These are phyloP conservation scores for Cossypha niveicapilla DNA, from an alignment of 2,797 vertebrate species.

Conservation along the genomic window DNA sequence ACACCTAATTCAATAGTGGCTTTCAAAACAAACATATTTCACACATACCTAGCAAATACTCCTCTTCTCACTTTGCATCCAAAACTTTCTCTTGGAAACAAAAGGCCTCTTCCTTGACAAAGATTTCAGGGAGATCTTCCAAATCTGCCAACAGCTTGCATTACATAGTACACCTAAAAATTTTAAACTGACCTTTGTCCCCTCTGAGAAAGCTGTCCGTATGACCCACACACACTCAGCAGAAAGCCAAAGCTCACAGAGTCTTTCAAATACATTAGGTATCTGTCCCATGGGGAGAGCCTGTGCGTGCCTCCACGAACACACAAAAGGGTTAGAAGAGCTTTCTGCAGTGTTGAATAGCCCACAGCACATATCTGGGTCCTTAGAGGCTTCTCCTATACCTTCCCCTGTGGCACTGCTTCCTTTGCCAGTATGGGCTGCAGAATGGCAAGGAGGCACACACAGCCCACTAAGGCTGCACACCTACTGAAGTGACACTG, in stretches of 20 bases:
- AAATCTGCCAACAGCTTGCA: background rate
- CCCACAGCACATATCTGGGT: background rate
- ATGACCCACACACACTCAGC: background rate
- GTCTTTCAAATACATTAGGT: background rate
- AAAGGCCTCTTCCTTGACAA: background rate
- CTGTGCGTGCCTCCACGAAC: rapidly evolving
- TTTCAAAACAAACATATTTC: slow-evolving; percentile 32
- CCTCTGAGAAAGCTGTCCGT: background rate
- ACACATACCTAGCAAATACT: background rate
- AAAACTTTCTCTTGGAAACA: background rate
- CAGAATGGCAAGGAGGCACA: background rate
- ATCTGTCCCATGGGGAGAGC: background rate
- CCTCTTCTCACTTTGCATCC: background rate
- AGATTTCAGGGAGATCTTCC: background rate
- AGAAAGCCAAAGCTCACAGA: background rate
- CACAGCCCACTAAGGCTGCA: background rate
- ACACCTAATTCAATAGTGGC: background rate
- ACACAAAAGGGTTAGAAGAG: background rate
- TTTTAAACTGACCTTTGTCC: slow-evolving; percentile 1
- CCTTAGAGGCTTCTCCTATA: background rate
- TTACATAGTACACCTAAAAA: slow-evolving; percentile 22
- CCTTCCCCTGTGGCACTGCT: background rate
- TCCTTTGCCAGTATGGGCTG: background rate
- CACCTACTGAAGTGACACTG: background rate
- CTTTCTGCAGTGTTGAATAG: background rate